Percentiles rank a stretch among this genome's conserved stretches.
phyloP scores from a whole-genome alignment of 2,888 invertebrate genomes.

The Lithophane ornitopus region DNA sequence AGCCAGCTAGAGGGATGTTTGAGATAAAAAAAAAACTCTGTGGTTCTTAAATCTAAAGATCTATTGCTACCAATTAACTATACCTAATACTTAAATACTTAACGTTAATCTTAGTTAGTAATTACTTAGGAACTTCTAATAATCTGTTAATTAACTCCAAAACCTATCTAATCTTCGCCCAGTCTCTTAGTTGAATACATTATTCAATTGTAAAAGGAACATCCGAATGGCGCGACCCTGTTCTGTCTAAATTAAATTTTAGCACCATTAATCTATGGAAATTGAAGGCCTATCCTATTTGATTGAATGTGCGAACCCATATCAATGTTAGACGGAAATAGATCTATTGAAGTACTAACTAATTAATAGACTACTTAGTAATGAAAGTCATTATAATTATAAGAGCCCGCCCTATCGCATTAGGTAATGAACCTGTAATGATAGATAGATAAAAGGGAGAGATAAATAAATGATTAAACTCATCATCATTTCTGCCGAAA shows the following conservation, averaged over 20 bases:
- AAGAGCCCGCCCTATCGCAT: too few relatives aligned
- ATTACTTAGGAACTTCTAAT: conserved; percentile 4
- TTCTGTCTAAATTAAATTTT: conserved; percentile 69
- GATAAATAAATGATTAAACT: too few relatives aligned
- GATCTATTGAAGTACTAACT: conserved; percentile 24
- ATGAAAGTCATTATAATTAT: too few relatives aligned
- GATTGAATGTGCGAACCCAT: conserved; percentile 58
- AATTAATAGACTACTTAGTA: background rate
- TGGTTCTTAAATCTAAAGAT: background rate
- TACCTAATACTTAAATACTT: background rate
- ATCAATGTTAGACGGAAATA: conserved; percentile 53
- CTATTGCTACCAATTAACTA: background rate
- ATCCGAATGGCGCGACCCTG: conserved; percentile 57
- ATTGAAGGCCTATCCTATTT: conserved; percentile 65
- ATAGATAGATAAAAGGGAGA: too few relatives aligned
- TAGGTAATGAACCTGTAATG: too few relatives aligned
- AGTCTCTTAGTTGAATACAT: conserved; percentile 45
- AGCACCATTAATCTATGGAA: conserved; percentile 73
- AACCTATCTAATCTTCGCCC: conserved; percentile 25
- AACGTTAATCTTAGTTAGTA: conserved; percentile 9
- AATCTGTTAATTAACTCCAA: conserved; percentile 22
- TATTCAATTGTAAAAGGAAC: conserved; percentile 70
- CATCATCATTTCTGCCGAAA: too few relatives aligned
- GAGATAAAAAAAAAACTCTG: background rate
- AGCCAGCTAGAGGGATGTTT: background rate